Base-by-base conservation (phyloP, 2,888 invertebrate genomes). In the Orchesellides sinensis region DNA sequence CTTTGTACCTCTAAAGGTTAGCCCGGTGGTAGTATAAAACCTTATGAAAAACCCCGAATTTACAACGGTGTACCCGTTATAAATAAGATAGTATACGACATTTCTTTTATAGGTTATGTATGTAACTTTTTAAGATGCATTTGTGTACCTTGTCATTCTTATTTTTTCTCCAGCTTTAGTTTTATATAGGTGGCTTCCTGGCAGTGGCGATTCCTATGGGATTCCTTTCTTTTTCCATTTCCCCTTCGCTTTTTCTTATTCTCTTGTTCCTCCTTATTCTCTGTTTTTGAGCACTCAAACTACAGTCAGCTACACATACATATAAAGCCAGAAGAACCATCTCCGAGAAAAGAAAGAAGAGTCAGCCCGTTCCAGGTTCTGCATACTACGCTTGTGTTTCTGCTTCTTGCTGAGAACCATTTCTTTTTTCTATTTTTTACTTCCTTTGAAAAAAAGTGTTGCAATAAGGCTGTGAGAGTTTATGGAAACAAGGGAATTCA, bases 401-500 rank as follows among this genome's bases (percentile, higher is more conserved):
- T 10, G 2, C 4, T 40, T 40, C 66, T 75, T 75, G 73, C 63
- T 63, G 73, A 40, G 40, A 65, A 35, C 19, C 40, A 65, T 65
- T 75, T 75, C 40, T 65, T 56, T 23, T 49, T 47, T 19, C 19
- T 45, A 47, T 61, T 19, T 27, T 47, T 35, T 17, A 25, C 63
- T 10, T 19, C 2, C 17, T 66, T 66, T n/a, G 6, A 45, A 65
- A 25, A 40, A 40, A 35, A 35, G 35, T 63, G 35, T 63, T 63
- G 63, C 25, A 40, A 63, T 35, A 63, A 23, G 63, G 23, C 17
- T 47, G 25, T 63, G 69, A n/a, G n/a, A 75, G 79, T 80, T 80
- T 83, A 80, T 83, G 83, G 80, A 80, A 83, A 83, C 80, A 59
- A 80, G 80, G 83, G 83, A 80, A 83, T 80, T 80, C 69, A 83